Evolutionary conservation across 2,888 invertebrate genomes (phyloP).

Genomic region (Bombylius discolor): DNA sequence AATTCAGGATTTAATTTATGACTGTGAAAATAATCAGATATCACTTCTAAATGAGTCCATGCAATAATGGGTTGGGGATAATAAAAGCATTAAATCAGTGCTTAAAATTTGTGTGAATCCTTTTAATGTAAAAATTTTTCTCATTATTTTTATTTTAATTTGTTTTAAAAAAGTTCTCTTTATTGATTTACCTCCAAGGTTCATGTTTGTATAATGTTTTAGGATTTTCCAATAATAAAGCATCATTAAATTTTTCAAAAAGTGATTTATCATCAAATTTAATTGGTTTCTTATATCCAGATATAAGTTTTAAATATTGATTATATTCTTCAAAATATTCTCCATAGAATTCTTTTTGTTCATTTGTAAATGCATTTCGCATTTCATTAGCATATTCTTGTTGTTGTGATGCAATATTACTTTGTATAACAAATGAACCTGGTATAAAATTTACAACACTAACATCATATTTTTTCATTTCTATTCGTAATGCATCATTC

Average conservation of each 20-base stretch:
- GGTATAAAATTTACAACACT: conserved; percentile 62
- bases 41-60: no score
- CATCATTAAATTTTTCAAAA: conserved; percentile 48
- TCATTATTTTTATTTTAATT: conserved; percentile 6
- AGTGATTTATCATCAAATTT: conserved; percentile 42
- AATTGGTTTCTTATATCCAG: conserved; percentile 39
- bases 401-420: conserved; percentile 56
- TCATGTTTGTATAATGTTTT: conserved; percentile 52
- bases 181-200: conserved; percentile 44
- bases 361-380: conserved; percentile 46
- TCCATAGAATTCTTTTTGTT: conserved; percentile 50
- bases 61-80: no score
- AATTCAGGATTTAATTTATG: no score
- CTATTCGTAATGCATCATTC: conserved; percentile 58
- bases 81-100: no score
- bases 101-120: no score
- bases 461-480: conserved; percentile 57
- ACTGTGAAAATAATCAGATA: no score
- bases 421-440: conserved; percentile 57
- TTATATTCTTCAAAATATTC: conserved; percentile 52
- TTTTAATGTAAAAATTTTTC: background rate
- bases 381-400: conserved; percentile 47
- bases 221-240: conserved; percentile 48
- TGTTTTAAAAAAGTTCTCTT: no score
- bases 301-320: conserved; percentile 41